Percentiles rank a stretch among this genome's conserved stretches.
Conservation (phyloP, 2,797 vertebrate genomes). For the Enteromius mattozi region DNA sequence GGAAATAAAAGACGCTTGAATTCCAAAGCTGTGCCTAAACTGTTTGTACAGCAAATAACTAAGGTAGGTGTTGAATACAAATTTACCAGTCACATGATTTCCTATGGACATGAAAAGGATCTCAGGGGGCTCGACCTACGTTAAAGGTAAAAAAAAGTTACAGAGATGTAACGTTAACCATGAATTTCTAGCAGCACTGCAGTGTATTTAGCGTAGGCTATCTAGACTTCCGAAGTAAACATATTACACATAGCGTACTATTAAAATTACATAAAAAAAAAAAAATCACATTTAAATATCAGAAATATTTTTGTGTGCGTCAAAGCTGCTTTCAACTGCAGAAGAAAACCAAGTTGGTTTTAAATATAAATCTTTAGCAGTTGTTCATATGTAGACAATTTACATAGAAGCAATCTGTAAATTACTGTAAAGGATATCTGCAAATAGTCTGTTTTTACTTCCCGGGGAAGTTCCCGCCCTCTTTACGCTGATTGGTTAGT, state of each 20-base stretch:
- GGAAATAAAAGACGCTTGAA: constrained; percentile 21
- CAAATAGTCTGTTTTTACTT: background rate
- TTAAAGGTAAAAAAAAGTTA: background rate
- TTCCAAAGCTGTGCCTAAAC: constrained; percentile 22
- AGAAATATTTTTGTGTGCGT: background rate
- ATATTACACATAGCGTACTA: background rate
- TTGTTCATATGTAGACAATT: background rate
- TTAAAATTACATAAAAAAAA: background rate
- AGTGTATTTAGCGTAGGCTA: background rate
- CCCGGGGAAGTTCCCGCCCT: constrained; percentile 23
- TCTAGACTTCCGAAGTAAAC: background rate
- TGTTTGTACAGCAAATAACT: background rate
- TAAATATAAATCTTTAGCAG: background rate
- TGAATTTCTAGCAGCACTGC: background rate
- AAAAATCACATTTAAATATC: background rate
- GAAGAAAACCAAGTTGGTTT: background rate
- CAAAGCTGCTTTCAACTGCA: background rate
- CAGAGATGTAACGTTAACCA: background rate
- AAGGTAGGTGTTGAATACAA: constrained; percentile 2
- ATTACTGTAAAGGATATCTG: background rate
- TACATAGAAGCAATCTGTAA: background rate
- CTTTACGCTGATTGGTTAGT: constrained; percentile 32
- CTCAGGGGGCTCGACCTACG: background rate
- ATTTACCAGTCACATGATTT: background rate
- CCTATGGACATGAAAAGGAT: background rate